Conservation (phyloP, 2,888 invertebrate species). For the Fragum sueziense region DNA sequence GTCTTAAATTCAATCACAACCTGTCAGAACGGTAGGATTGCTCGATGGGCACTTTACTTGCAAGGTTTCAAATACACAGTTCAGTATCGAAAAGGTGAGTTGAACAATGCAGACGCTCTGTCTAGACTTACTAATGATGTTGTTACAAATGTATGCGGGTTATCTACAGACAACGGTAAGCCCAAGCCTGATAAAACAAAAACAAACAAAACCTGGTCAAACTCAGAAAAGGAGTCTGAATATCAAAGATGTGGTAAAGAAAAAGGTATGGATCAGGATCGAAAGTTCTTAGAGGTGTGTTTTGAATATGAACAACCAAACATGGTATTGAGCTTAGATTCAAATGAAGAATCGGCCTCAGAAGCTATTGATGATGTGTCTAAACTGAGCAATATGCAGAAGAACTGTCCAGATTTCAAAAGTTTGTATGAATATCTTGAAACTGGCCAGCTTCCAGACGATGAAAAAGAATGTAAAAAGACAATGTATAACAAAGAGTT, state of each 20-base stretch:
- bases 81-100: too few relatives aligned
- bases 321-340: constrained; percentile 14
- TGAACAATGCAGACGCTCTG: too few relatives aligned
- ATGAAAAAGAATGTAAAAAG: constrained; percentile 7
- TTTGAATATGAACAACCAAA: constrained; percentile 16
- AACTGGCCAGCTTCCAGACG: neutral
- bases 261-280: too few relatives aligned
- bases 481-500: constrained; percentile 21
- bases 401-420: too few relatives aligned
- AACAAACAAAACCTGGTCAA: neutral
- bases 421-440: constrained; percentile 31
- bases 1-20: too few relatives aligned
- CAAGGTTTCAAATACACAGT: constrained; percentile 2
- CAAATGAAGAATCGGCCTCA: neutral
- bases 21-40: constrained; percentile 41
- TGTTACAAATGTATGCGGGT: neutral
- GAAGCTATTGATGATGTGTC: neutral
- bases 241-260: neutral
- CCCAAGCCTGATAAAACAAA: neutral
- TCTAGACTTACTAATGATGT: neutral
- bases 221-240: neutral
- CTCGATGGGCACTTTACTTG: constrained; percentile 45
- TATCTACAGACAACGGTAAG: neutral
- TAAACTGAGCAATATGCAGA: constrained; percentile 6
- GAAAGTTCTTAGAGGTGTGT: constrained; percentile 23